Conservation (phyloP, 2,797 vertebrate genomes). For the Pseudomugil gertrudae region DNA sequence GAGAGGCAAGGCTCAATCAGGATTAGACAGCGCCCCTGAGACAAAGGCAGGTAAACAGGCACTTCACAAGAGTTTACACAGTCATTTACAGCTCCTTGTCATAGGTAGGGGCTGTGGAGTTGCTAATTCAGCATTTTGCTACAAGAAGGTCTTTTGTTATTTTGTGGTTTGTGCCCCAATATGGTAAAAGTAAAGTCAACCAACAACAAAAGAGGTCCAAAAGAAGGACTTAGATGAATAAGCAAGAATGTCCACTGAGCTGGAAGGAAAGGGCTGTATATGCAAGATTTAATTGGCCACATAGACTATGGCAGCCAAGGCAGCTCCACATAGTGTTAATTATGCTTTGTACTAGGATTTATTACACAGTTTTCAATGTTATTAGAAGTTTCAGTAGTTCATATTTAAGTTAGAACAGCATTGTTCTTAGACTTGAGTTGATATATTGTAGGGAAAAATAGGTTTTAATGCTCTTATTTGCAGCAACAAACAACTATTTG, state of each 20-base stretch:
- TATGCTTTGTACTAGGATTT: background rate
- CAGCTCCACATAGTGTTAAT: background rate
- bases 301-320: background rate
- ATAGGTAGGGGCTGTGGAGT: conserved; percentile 17
- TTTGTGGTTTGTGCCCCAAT: conserved; percentile 25
- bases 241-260: background rate
- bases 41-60: conserved; percentile 67
- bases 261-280: background rate
- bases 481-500: too few species aligned
- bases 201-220: conserved; percentile 14
- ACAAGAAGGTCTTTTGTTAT: conserved; percentile 20
- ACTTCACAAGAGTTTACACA: conserved; percentile 65
- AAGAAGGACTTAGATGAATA: conserved; percentile 6
- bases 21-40: conserved; percentile 66
- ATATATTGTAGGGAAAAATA: background rate
- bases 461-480: background rate
- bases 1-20: conserved; percentile 42
- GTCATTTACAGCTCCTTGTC: conserved; percentile 52
- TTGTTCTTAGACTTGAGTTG: background rate
- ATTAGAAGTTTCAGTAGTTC: background rate
- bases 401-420: background rate
- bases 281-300: background rate
- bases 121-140: conserved; percentile 46
- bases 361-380: background rate
- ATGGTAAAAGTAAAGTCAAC: conserved; percentile 17